Evolutionary conservation across 2,113 vertebrate genomes (phyloP), one percentile per base, ranked within the genome.

Genomic region (Hyla sarda): DNA sequence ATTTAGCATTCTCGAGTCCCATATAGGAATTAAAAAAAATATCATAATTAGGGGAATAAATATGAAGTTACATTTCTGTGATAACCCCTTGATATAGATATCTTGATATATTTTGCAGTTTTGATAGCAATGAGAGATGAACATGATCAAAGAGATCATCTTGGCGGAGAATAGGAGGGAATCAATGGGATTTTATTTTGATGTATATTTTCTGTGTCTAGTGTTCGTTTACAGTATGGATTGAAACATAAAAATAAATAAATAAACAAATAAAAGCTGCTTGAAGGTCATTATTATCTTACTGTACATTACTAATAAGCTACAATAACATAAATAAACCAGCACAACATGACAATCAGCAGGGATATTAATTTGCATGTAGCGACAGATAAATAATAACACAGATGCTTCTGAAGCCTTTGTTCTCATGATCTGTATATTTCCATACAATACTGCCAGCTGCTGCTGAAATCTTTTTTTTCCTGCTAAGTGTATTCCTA

Each of bases 321-420:
- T 67, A 34, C 28, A 32, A 67, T 34, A 67, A 32, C 16, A 67
- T 67, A 16, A 32, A 32, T 67, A 74, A 45, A 11, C 11, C 47
- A 50, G 47, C 25, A 76, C 25, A 50, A 28, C 47, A 50, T 30
- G 45, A 28, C 45, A 76, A 50, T 48, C 34, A 25, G 72, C 23
- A 1, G 14, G n/a, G n/a, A 28, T 5, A 25, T 50, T 76, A 14
- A 76, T 76, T 76, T 76, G 73, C 73, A 76, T 76, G 73, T 52
- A 50, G n/a, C 47, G 25, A 76, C 25, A 50, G 14, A 45, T 52
- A 76, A 76, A 50, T 50, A 50, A 76, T 25, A 76, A 76, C 73
- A 76, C 73, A 76, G 47, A 76, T 76, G n/a, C 47, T 76, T 50
- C 25, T 30, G 2, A 76, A 50, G 45, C 47, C 73, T 76, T 76